phyloP scores from a whole-genome alignment of 2,888 invertebrate species.

The Epistrophella euchroma region DNA sequence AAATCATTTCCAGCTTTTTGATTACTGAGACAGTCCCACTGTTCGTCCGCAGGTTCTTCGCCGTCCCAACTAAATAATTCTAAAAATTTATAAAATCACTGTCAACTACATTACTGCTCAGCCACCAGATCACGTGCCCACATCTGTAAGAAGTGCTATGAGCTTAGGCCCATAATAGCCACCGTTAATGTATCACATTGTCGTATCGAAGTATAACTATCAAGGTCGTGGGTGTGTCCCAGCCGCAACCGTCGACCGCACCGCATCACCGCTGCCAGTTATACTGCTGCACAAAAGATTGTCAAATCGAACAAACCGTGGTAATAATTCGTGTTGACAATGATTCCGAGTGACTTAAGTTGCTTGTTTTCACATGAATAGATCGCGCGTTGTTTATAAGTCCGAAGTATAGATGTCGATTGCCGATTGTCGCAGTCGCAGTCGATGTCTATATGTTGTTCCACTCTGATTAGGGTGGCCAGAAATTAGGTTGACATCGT shows the following conservation, averaged over 20 bases:
- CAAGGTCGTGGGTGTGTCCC: slow-evolving; percentile 47
- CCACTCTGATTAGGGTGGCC: slow-evolving; percentile 73
- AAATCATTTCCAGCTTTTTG: slow-evolving; percentile 8
- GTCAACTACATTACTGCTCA: slow-evolving; percentile 17
- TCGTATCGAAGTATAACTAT: background rate
- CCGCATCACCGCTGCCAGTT: background rate
- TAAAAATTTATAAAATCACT: slow-evolving; percentile 26
- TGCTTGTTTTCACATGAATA: slow-evolving; percentile 75
- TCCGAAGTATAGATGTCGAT: slow-evolving; percentile 38
- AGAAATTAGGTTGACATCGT: slow-evolving; percentile 75
- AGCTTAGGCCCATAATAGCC: slow-evolving; percentile 37
- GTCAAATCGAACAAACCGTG: slow-evolving; percentile 72
- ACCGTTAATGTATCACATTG: slow-evolving; percentile 46
- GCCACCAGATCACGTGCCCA: slow-evolving; percentile 29
- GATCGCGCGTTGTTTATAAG: slow-evolving; percentile 61
- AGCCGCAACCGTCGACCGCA: background rate
- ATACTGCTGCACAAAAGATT: slow-evolving; percentile 59
- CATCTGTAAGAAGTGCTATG: slow-evolving; percentile 5
- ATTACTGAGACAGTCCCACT: background rate
- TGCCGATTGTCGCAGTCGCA: slow-evolving; percentile 23
- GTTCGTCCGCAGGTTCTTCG: background rate
- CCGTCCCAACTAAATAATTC: slow-evolving; percentile 6
- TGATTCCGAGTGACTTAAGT: slow-evolving; percentile 74
- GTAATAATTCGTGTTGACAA: slow-evolving; percentile 75
- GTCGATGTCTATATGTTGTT: slow-evolving; percentile 55